Evolutionary conservation across 2,113 vertebrate genomes (phyloP).

Genomic region (Piaya cayana): DNA sequence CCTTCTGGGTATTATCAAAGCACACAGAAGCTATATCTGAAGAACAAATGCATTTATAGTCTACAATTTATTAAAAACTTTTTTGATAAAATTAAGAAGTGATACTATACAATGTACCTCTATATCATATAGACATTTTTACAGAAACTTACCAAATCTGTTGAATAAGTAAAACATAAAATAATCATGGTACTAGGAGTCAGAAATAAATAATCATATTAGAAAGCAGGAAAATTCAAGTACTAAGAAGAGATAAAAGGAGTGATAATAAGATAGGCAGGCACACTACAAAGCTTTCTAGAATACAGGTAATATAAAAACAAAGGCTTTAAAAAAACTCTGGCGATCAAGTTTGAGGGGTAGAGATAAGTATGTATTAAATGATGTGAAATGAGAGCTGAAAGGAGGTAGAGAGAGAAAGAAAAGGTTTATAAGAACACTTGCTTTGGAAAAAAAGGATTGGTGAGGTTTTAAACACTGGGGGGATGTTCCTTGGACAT

Average conservation of each 20-base stretch:
- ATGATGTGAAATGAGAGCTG: background rate
- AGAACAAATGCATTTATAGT: background rate
- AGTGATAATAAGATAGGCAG: background rate
- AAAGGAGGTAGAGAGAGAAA: background rate
- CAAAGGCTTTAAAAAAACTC: background rate
- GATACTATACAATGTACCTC: background rate
- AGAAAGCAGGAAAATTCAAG: background rate
- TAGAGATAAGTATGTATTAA: background rate
- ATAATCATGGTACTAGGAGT: background rate
- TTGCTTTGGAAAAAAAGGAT: background rate
- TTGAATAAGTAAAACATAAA: background rate
- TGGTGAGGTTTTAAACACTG: background rate
- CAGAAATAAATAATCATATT: background rate
- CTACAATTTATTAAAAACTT: background rate
- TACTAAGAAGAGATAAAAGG: background rate
- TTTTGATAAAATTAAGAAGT: background rate
- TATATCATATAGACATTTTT: background rate
- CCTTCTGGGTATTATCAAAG: background rate
- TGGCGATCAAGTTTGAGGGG: background rate
- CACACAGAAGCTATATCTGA: background rate
- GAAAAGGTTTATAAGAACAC: background rate
- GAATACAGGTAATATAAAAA: background rate
- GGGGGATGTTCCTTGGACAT: background rate
- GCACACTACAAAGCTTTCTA: no score
- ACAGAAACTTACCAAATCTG: background rate